A percentile compares a stretch with the other conserved stretches of the same genome.
phyloP scores from a whole-genome alignment of 2,113 vertebrate genomes.

The Phaetusa simplex region DNA sequence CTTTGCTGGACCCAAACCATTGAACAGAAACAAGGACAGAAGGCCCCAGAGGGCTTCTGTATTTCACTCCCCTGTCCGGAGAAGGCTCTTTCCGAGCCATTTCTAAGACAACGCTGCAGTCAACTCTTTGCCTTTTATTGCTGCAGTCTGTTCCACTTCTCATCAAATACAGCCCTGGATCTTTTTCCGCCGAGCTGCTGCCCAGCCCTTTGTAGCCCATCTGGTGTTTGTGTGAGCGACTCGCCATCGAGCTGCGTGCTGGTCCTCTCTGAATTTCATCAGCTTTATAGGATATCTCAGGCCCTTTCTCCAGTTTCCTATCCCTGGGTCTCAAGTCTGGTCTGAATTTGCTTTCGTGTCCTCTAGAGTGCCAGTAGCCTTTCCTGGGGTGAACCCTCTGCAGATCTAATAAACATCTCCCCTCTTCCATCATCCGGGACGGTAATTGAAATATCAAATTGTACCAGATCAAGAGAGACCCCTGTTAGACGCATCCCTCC shows the following conservation, averaged over 20 bases:
- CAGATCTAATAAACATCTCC: constrained; percentile 6
- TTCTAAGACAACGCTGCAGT: not conserved
- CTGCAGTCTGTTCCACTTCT: constrained; percentile 46
- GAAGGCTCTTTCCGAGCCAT: not conserved
- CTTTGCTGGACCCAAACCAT: not conserved
- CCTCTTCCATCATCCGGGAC: not conserved
- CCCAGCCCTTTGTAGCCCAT: constrained; percentile 22
- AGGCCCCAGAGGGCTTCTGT: not conserved
- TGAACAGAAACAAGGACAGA: not conserved
- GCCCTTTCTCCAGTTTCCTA: not conserved
- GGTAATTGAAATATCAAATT: constrained; percentile 25
- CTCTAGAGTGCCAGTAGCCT: not conserved
- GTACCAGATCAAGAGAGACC: not conserved
- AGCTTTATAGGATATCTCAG: not conserved
- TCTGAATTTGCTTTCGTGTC: not conserved
- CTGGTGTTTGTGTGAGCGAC: constrained; percentile 15
- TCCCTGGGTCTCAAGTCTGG: not conserved
- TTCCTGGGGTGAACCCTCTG: not conserved
- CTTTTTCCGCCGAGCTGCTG: not conserved
- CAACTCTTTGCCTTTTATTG: constrained; percentile 31
- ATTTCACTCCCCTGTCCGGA: not conserved
- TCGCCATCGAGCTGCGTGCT: accelerated
- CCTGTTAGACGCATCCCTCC: not conserved
- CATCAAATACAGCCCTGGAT: constrained; percentile 11
- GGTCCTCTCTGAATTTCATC: not conserved